Base-by-base conservation (phyloP, 2,888 invertebrate genomes). In the Drosophila nr. medialis region DNA sequence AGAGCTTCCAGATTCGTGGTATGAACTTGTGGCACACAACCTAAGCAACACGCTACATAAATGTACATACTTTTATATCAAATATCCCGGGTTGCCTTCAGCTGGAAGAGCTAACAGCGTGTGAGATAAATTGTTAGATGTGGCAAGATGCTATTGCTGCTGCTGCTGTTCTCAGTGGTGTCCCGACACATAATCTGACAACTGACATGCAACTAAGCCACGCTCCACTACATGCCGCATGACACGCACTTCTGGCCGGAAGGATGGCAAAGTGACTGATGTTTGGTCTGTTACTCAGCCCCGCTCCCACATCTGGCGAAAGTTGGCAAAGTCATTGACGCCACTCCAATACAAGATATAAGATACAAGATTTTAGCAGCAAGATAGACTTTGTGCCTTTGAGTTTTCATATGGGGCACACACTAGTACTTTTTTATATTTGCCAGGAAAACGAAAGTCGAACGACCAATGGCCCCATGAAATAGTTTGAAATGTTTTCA, bases 101-200 rank as follows among this genome's bases (percentile, higher is more conserved):
- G 62, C 45, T 36, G 34, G 42, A 42, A 40, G 36, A 61, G 59
- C 11, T 21, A 50, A 51, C 29, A 36, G 36, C 13, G n/a, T 29
- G 30, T 24, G 29, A 87, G 83, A 84, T 81, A 86, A 83, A 86
- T 88, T 72, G 79, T 45, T 7, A 45, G 45, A 21, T 76, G 76
- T 59, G 78, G 81, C 66, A 75, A 73, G 66, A 62, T 67, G 56
- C 64, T 77, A 11, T 36, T 54, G 50, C 56, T 56, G 36, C n/a
- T 65, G 61, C 34, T 69, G 72, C 71, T 69, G 62, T 74, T 75
- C 72, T 64, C 77, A 59, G 64, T 66, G 58, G 64, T 72, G 68
- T 77, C 66, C 77, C 65, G 78, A 85, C 83, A 85, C 59, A 83
- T 89, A 86, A 86, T 86, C 85, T 89, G 85, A 86, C 85, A 86